A percentile compares a stretch with the other conserved stretches of the same genome.
phyloP scores from a whole-genome alignment of 2,113 vertebrate species.

The Xerus inauris region DNA sequence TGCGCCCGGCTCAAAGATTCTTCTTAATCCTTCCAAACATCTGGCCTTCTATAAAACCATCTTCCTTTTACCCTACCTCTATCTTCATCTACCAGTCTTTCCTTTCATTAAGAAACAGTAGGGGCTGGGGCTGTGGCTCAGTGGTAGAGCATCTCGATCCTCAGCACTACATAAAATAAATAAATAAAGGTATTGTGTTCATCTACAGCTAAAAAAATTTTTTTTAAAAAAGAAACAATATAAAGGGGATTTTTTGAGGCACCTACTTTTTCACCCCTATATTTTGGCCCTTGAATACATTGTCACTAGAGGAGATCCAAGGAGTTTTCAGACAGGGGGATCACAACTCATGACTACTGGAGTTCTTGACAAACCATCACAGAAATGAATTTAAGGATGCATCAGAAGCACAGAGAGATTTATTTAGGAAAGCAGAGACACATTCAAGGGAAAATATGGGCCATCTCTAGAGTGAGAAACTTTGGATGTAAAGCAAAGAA shows the following conservation, averaged over 20 bases:
- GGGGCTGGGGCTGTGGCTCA: no score
- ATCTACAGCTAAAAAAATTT: no score
- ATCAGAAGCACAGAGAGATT: background rate
- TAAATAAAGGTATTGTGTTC: no score
- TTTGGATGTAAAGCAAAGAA: background rate
- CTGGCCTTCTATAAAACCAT: background rate
- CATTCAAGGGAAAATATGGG: background rate
- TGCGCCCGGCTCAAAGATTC: no score
- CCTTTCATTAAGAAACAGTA: background rate
- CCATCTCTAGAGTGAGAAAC: background rate
- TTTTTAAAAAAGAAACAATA: background rate
- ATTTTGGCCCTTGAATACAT: conserved; percentile 19
- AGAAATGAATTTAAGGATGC: background rate
- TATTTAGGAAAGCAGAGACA: background rate
- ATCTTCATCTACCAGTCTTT: background rate
- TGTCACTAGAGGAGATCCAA: background rate
- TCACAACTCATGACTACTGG: background rate
- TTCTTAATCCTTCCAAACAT: background rate
- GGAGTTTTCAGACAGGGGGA: background rate
- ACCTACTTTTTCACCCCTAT: background rate
- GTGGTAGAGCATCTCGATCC: no score
- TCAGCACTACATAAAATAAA: no score
- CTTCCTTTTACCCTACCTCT: background rate
- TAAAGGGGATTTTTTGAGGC: background rate
- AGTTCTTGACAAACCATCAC: background rate